Evolutionary conservation across 2,797 vertebrate species (phyloP).

Genomic region (Pelodytes ibericus): DNA sequence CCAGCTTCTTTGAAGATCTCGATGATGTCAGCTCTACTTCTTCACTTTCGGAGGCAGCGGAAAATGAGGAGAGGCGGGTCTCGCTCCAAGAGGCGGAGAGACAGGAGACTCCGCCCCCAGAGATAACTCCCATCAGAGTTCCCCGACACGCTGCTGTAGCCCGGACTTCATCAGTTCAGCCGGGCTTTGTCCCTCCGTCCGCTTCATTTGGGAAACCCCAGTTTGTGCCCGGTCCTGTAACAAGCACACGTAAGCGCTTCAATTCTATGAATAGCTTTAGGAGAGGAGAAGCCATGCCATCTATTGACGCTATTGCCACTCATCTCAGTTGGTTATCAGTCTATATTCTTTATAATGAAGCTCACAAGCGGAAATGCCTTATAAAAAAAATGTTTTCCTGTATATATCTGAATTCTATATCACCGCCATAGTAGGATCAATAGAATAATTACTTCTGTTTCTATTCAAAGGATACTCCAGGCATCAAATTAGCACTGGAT

Average conservation of each 20-base stretch:
- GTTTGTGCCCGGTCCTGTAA: constrained; percentile 60
- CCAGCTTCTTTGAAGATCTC: constrained; percentile 89
- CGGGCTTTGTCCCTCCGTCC: constrained; percentile 77
- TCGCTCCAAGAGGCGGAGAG: constrained; percentile 70
- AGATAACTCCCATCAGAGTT: constrained; percentile 53
- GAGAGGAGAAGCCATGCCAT: too few relatives aligned
- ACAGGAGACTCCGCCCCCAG: constrained; percentile 63
- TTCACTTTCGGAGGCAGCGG: constrained; percentile 82
- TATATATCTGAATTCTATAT: too few relatives aligned
- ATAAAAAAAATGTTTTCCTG: too few relatives aligned
- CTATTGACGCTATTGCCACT: too few relatives aligned
- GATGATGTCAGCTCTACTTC: constrained; percentile 90
- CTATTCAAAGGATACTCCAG: too few relatives aligned
- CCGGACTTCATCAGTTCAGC: constrained; percentile 87
- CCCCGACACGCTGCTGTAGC: constrained; percentile 85
- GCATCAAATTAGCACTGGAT: too few relatives aligned
- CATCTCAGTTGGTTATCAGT: too few relatives aligned
- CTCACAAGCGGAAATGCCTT: too few relatives aligned
- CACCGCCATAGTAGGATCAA: too few relatives aligned
- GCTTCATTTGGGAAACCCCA: constrained; percentile 78
- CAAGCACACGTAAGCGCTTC: constrained; percentile 74
- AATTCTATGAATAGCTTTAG: too few relatives aligned
- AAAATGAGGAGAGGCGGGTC: constrained; percentile 75
- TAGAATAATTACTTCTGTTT: too few relatives aligned
- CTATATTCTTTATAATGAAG: too few relatives aligned